These are phyloP conservation scores for Leptinotarsa tumamoca DNA, from an alignment of 2,888 invertebrate species.

Conservation along the genomic window DNA sequence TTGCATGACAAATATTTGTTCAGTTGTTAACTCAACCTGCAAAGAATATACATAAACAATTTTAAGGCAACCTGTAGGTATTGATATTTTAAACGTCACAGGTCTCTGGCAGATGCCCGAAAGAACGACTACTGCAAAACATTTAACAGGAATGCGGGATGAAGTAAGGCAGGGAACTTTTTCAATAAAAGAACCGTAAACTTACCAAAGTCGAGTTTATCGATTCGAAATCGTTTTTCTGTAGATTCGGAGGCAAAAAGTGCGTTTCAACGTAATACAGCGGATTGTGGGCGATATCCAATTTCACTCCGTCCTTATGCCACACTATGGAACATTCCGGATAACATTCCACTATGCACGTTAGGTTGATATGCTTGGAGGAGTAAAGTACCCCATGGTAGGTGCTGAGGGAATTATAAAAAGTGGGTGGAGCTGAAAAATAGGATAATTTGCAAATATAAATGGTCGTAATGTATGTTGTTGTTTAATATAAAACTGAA, in stretches of 20 bases:
- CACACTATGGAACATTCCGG: slow-evolving; percentile 88
- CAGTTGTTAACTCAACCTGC: too few relatives aligned
- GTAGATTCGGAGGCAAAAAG: slow-evolving; percentile 78
- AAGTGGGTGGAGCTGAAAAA: slow-evolving; percentile 84
- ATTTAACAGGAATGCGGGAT: slow-evolving; percentile 9
- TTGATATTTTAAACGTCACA: background rate
- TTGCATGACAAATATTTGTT: too few relatives aligned
- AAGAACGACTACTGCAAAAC: slow-evolving; percentile 12
- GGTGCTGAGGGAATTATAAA: slow-evolving; percentile 85
- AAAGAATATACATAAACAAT: too few relatives aligned
- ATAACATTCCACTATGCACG: slow-evolving; percentile 90
- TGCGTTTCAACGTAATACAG: slow-evolving; percentile 78
- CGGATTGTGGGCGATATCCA: slow-evolving; percentile 71
- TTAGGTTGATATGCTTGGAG: slow-evolving; percentile 75
- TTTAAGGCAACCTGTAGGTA: background rate
- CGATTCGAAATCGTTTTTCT: slow-evolving; percentile 89
- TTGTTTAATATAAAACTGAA: too few relatives aligned
- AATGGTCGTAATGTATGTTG: too few relatives aligned
- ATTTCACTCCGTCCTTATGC: slow-evolving; percentile 81
- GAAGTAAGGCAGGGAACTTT: background rate
- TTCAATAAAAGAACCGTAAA: slow-evolving; percentile 38
- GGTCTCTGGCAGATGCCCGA: background rate
- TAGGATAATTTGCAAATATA: background rate
- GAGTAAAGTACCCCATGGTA: slow-evolving; percentile 86
- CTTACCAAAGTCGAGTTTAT: slow-evolving; percentile 85